Evolutionary conservation across 2,113 vertebrate species (phyloP).

Genomic region (Labrus mixtus): DNA sequence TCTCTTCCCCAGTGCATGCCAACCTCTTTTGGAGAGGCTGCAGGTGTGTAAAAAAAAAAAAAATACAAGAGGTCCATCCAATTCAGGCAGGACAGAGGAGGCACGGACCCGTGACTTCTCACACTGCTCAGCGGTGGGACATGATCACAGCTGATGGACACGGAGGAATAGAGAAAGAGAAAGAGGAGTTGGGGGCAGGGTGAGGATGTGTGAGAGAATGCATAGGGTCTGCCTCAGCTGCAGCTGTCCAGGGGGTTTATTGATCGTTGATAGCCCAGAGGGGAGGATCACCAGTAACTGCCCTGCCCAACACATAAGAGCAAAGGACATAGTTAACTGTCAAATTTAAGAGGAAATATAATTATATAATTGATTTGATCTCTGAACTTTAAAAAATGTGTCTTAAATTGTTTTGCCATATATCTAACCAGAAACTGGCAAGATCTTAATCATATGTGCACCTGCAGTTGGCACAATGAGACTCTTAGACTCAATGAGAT

Average conservation of each 20-base stretch:
- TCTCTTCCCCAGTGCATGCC: constrained; percentile 14
- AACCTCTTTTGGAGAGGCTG: constrained; percentile 28
- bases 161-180: constrained; percentile 13
- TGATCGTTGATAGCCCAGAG: constrained; percentile 68
- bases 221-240: constrained; percentile 61
- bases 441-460: neutral
- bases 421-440: neutral
- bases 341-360: neutral
- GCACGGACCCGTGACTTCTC: constrained; percentile 69
- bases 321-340: neutral
- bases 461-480: neutral
- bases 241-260: constrained; percentile 81
- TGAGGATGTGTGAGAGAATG: constrained; percentile 74
- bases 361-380: no score
- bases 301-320: constrained; percentile 39
- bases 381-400: no score
- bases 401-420: no score
- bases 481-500: no score
- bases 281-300: constrained; percentile 62
- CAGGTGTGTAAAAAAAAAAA: constrained; percentile 59
- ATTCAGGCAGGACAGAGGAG: constrained; percentile 54
- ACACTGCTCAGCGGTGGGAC: constrained; percentile 53
- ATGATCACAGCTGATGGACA: constrained; percentile 42
- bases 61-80: constrained; percentile 40
- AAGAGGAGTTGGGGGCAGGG: constrained; percentile 53